These are phyloP conservation scores for Nannospalax galili DNA, from an alignment of 2,113 vertebrate genomes.

Conservation along the genomic window DNA sequence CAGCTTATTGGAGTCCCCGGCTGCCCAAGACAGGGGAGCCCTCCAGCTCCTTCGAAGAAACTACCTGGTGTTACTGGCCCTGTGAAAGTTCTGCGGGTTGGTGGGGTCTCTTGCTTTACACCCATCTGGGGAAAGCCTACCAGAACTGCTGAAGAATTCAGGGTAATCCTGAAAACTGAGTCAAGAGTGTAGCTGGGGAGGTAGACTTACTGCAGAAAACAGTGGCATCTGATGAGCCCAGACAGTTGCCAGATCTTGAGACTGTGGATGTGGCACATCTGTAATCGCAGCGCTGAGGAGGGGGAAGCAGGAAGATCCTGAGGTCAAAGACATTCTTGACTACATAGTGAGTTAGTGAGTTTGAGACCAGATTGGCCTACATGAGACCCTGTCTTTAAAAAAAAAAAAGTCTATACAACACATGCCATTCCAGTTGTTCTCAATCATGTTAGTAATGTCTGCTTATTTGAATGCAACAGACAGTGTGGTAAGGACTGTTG, in stretches of 20 bases:
- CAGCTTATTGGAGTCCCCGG: too few relatives aligned
- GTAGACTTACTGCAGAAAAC: background rate
- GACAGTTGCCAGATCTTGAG: too few relatives aligned
- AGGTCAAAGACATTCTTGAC: background rate
- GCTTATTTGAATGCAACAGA: background rate
- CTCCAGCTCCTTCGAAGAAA: background rate
- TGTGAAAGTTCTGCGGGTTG: background rate
- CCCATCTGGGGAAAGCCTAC: background rate
- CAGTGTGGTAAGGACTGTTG: background rate
- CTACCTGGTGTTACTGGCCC: background rate
- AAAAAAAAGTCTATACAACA: too few relatives aligned
- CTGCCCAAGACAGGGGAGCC: fast-evolving
- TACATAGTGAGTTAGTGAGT: background rate
- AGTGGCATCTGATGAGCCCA: background rate
- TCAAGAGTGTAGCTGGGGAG: background rate
- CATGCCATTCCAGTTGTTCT: background rate
- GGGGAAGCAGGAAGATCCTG: background rate
- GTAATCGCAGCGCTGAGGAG: background rate
- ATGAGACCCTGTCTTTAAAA: too few relatives aligned
- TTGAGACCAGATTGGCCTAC: background rate
- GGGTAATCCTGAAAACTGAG: background rate
- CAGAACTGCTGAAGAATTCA: background rate
- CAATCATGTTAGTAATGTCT: background rate
- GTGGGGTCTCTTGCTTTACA: background rate
- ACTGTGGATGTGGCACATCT: too few relatives aligned